A percentile compares a stretch with the other conserved stretches of the same genome.
Conservation (phyloP, 2,113 vertebrate species). For the Paedocypris sp. region DNA sequence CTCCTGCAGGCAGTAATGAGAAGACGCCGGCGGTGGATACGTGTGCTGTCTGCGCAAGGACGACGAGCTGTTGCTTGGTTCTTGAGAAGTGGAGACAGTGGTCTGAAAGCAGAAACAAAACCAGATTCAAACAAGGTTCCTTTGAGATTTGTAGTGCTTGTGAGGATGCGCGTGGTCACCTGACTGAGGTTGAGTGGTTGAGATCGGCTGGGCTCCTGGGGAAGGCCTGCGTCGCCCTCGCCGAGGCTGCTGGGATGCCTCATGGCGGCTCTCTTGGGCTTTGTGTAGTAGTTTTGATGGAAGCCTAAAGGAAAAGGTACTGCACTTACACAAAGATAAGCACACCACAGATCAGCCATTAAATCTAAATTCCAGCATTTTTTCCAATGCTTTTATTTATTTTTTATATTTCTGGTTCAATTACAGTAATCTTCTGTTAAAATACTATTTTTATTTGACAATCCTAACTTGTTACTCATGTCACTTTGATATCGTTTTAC, state of each 20-base stretch:
- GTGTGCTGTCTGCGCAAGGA: slow-evolving; percentile 82
- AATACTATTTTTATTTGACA: no score
- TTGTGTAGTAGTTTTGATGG: slow-evolving; percentile 51
- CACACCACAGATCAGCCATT: no score
- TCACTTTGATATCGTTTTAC: no score
- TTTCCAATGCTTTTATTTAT: no score
- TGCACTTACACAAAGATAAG: no score
- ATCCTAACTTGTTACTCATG: no score
- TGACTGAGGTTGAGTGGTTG: slow-evolving; percentile 98
- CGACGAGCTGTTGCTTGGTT: slow-evolving; percentile 46
- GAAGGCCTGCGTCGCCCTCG: slow-evolving; percentile 66
- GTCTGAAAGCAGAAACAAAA: background rate
- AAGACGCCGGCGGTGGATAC: slow-evolving; percentile 80
- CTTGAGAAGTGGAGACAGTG: slow-evolving; percentile 60
- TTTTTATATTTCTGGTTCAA: no score
- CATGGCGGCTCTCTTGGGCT: slow-evolving; percentile 72
- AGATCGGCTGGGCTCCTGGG: slow-evolving; percentile 77
- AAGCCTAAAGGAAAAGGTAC: background rate
- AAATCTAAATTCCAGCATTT: no score
- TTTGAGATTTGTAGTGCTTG: background rate
- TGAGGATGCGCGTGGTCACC: slow-evolving; percentile 52
- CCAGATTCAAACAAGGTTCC: background rate
- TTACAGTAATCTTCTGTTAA: no score
- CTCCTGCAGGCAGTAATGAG: slow-evolving; percentile 80
- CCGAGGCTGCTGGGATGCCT: slow-evolving; percentile 76